A percentile compares a stretch with the other conserved stretches of the same genome.
These are phyloP conservation scores for Sebastes glaucus DNA, from an alignment of 2,797 vertebrate species.

Conservation along the genomic window DNA sequence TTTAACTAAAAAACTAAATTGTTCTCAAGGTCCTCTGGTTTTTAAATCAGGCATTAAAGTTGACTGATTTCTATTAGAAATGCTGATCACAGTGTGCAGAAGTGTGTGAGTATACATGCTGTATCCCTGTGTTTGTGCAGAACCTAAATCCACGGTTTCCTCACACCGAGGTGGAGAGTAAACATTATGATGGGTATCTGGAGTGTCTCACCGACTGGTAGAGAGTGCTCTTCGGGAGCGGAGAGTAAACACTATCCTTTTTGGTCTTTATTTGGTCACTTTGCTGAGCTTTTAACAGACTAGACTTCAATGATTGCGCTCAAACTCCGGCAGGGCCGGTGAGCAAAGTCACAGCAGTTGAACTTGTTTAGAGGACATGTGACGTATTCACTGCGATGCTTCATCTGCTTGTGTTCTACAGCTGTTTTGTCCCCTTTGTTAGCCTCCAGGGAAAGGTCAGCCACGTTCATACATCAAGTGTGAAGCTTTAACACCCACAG, in stretches of 20 bases:
- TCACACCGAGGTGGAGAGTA: slow-evolving; percentile 67
- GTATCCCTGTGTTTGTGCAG: slow-evolving; percentile 70
- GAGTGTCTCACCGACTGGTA: slow-evolving; percentile 67
- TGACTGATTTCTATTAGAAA: not conserved
- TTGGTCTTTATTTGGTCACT: slow-evolving; percentile 82
- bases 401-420: slow-evolving; percentile 44
- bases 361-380: slow-evolving; percentile 40
- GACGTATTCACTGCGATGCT: slow-evolving; percentile 15
- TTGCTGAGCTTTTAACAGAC: slow-evolving; percentile 65
- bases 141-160: slow-evolving; percentile 74
- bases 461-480: slow-evolving; percentile 45
- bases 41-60: not conserved
- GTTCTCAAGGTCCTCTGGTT: not conserved
- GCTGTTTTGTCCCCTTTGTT: slow-evolving; percentile 47
- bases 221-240: slow-evolving; percentile 44
- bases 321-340: not conserved
- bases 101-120: slow-evolving; percentile 47
- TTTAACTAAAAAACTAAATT: not conserved
- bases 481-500: slow-evolving; percentile 56
- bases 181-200: slow-evolving; percentile 78
- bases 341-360: slow-evolving; percentile 1
- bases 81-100: slow-evolving; percentile 30
- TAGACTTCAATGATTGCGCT: slow-evolving; percentile 40
- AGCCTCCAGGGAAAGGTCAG: slow-evolving; percentile 51
- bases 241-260: slow-evolving; percentile 77